Percentiles rank a stretch among this genome's conserved stretches.
These are phyloP conservation scores for Lutjanus erythropterus DNA, from an alignment of 2,113 vertebrate genomes.

Conservation along the genomic window DNA sequence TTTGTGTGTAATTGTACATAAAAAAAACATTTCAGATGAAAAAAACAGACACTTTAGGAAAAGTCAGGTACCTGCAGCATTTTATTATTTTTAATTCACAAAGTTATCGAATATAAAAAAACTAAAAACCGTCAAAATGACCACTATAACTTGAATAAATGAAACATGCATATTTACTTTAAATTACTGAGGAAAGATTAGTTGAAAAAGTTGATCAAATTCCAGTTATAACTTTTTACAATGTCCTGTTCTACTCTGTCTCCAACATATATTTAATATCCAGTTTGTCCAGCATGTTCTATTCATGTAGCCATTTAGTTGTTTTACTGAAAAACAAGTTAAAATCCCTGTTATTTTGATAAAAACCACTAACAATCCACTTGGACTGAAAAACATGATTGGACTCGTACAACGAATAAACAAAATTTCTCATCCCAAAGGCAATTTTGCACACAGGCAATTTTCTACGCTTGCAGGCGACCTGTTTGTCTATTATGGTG, in stretches of 20 bases:
- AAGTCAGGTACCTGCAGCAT: too few relatives aligned
- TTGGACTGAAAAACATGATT: slow-evolving; percentile 65
- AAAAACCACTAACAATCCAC: slow-evolving; percentile 53
- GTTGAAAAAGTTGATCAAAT: too few relatives aligned
- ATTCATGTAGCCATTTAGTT: slow-evolving; percentile 19
- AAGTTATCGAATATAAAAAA: too few relatives aligned
- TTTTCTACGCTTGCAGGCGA: slow-evolving; percentile 65
- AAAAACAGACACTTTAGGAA: too few relatives aligned
- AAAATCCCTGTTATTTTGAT: slow-evolving; percentile 63
- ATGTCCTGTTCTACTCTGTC: not conserved
- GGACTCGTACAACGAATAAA: slow-evolving; percentile 67
- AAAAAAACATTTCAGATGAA: too few relatives aligned
- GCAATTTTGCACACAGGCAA: slow-evolving; percentile 78
- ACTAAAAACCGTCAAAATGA: too few relatives aligned
- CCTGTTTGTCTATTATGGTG: slow-evolving; percentile 70
- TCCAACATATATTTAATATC: slow-evolving; percentile 2
- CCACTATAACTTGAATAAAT: too few relatives aligned
- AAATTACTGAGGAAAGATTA: too few relatives aligned
- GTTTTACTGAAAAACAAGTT: slow-evolving; percentile 59
- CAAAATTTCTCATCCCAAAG: slow-evolving; percentile 68
- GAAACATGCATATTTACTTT: too few relatives aligned
- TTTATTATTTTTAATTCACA: too few relatives aligned
- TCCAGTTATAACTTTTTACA: too few relatives aligned
- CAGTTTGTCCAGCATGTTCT: not conserved
- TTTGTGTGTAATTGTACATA: too few relatives aligned